Base-by-base conservation (phyloP, 2,888 invertebrate species). In the Thecophora atra region DNA sequence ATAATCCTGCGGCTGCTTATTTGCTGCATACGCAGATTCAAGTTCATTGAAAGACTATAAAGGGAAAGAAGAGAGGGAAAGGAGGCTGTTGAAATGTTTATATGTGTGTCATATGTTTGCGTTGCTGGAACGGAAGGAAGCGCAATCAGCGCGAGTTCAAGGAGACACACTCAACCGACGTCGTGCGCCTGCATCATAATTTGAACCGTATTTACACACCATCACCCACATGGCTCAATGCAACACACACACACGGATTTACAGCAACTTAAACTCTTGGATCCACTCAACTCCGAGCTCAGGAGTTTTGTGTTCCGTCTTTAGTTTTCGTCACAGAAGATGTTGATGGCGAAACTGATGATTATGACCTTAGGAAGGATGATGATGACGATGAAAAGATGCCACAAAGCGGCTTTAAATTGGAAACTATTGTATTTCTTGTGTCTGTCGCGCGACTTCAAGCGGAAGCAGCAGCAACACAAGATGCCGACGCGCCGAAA, bases 1-100 rank as follows among this genome's bases (percentile, higher is more conserved):
- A 65, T 17, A 26, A n/a, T 37, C 21, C 54, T 67, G 51, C 54
- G 37, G 54, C 54, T 52, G 68, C 58, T 68, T 58, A 44, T 68
- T 37, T 44, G 58, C 58, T 58, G 44, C 37, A 37, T 24, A 47
- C 44, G 21, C n/a, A 17, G 47, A 64, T 64, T 44, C 68, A 44
- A 42, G 44, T 37, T 58, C 42, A 56, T 58, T 68, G 58, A 58
- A 42, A 58, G 68, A 24, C 42, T 68, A 26, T 28, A 15, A n/a
- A 30, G 24, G 47, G n/a, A n/a, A n/a, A n/a, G n/a, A n/a, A n/a
- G n/a, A 17, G 47, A 2, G 47, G 5, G 47, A 5, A n/a, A 47
- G 47, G 15, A n/a, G 15, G 47, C n/a, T n/a, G 37, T 11, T 37
- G 37, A 6, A 37, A 1, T 37, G 54, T 56, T n/a, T 42, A n/a